A percentile compares a stretch with the other conserved stretches of the same genome.
Evolutionary conservation across 2,797 vertebrate genomes (phyloP).

Genomic region (Thamnophis elegans): DNA sequence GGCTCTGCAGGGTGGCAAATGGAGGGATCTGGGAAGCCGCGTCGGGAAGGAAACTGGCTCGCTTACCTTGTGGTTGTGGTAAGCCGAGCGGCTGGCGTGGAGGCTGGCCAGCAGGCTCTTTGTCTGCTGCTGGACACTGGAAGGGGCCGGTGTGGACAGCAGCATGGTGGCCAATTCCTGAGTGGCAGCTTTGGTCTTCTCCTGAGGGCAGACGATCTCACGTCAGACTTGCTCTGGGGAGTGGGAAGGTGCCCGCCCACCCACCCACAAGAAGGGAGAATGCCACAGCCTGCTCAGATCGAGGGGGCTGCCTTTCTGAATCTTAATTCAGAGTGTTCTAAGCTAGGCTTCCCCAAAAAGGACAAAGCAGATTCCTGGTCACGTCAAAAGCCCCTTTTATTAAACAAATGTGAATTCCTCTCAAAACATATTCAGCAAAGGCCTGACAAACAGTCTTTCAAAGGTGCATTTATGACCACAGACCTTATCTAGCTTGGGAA

Average conservation of each 20-base stretch:
- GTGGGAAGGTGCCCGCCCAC: accelerated
- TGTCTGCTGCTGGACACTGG: conserved; percentile 96
- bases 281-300: no score
- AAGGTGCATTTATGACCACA: no score
- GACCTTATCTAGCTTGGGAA: no score
- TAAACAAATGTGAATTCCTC: no score
- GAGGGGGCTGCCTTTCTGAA: not conserved
- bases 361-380: no score
- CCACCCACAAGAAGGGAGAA: not conserved
- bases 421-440: no score
- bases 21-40: not conserved
- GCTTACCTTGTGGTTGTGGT: conserved; percentile 97
- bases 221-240: not conserved
- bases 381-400: no score
- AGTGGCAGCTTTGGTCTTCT: conserved; percentile 90
- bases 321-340: not conserved
- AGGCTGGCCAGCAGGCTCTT: conserved; percentile 97
- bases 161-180: conserved; percentile 93
- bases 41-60: not conserved
- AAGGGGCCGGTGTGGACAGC: conserved; percentile 92
- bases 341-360: no score
- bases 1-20: not conserved
- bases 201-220: conserved; percentile 67
- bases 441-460: no score
- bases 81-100: conserved; percentile 93